Base-by-base conservation (phyloP, 2,113 vertebrate genomes). In the Cyprinodon brontotheroides region DNA sequence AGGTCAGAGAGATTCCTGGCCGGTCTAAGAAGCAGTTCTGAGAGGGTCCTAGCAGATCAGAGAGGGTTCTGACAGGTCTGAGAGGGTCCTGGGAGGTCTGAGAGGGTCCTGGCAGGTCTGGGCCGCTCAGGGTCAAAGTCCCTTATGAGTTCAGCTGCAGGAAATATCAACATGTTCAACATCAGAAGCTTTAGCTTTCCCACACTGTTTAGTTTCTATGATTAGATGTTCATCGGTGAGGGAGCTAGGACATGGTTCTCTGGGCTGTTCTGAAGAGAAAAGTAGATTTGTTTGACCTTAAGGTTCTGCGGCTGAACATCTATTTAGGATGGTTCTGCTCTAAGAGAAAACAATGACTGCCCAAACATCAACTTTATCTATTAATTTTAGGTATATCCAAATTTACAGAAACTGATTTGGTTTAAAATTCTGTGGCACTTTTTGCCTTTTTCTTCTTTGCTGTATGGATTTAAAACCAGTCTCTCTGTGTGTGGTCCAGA, bases 301-400 rank as follows among this genome's bases (percentile, higher is more conserved):
- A 15, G 3, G 61, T 39, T 38, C 14, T 7, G 53, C n/a, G 64
- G 17, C 10, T 59, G 64, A 41, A 61, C 43, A 47, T 14, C 9
- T 50, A 6, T 9, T 57, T 29, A 2, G 53, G 72, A 67, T 61
- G 40, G 7, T 6, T 43, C 17, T 74, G 47, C 50, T 39, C 53
- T 61, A 29, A 47, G 72, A 67, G 17, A 0, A 12, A 67, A 47
- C 3, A 0, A 66, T 67, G 67, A 45, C 64, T 45, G 64, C 45
- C 67, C 72, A 75, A 75, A 61, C 66, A 67, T 57, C 29, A 36
- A 61, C 41, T 29, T 11, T 29, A 74, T 41, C 29, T 29, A 29
- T 29, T 29, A 29, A 1, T 29, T 7, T 50, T 40, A 14, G 5
- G 12, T 53, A 15, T 14, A 53, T 50, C 47, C 47, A 15, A 17